Percentiles rank a stretch among this genome's conserved stretches.
Conservation (phyloP, 2,113 vertebrate genomes). For the Myiagra hebetior region DNA sequence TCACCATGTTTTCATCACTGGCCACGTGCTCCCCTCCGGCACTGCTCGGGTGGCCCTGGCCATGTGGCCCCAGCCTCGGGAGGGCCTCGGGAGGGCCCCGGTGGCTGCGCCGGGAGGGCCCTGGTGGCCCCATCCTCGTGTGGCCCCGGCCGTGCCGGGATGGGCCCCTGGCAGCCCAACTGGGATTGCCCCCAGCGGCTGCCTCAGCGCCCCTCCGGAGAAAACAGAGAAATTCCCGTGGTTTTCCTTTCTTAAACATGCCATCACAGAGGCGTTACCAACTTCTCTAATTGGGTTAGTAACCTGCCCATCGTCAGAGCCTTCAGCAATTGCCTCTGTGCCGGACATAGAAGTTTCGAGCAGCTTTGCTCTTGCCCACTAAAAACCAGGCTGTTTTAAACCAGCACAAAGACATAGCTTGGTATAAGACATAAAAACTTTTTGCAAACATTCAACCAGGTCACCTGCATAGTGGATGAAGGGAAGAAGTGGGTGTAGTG, state of each 20-base stretch:
- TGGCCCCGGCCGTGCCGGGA: neutral
- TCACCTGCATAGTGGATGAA: neutral
- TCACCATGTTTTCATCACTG: neutral
- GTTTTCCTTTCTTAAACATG: neutral
- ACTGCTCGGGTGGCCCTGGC: fast-evolving
- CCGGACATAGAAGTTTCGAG: neutral
- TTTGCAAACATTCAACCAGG: neutral
- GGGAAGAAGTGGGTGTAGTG: neutral
- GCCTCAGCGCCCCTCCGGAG: neutral
- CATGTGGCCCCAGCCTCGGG: neutral
- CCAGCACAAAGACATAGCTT: neutral
- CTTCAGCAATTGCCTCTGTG: neutral
- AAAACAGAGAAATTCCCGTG: fast-evolving
- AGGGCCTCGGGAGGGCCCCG: too few relatives aligned
- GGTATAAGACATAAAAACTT: neutral
- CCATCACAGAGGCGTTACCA: neutral
- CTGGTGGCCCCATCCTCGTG: fast-evolving
- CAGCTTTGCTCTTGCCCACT: neutral
- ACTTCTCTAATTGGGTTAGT: neutral
- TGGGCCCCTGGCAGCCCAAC: neutral
- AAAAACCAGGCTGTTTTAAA: neutral
- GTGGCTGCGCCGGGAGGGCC: neutral
- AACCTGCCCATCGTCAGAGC: neutral
- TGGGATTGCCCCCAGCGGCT: neutral
- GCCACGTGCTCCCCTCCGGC: fast-evolving